Percentiles rank a stretch among this genome's conserved stretches.
These are phyloP conservation scores for Drosophila neonasuta DNA, from an alignment of 2,888 invertebrate species.

Conservation along the genomic window DNA sequence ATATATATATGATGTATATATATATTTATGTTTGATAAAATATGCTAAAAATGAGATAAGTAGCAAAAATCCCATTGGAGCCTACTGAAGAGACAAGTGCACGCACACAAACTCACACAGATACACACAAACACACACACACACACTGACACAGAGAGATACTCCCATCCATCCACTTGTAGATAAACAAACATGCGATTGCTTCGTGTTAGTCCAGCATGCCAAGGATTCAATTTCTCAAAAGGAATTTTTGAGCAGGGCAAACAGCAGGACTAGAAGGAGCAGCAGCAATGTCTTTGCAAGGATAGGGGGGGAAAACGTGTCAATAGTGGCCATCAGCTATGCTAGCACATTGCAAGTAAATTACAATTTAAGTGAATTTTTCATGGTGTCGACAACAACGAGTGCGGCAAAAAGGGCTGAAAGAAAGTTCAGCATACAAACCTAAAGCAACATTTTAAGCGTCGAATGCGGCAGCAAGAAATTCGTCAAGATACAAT, in stretches of 20 bases:
- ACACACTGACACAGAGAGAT: slow-evolving; percentile 2
- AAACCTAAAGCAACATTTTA: slow-evolving; percentile 18
- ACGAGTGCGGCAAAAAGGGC: slow-evolving; percentile 32
- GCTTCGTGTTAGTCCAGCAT: slow-evolving; percentile 60
- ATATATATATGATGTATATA: slow-evolving; percentile 22
- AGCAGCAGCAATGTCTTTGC: slow-evolving; percentile 21
- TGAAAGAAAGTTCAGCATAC: slow-evolving; percentile 8
- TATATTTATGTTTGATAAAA: slow-evolving; percentile 74
- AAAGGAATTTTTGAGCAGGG: slow-evolving; percentile 69
- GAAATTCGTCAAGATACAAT: slow-evolving; percentile 21
- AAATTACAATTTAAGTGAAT: slow-evolving; percentile 66
- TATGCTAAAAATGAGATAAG: slow-evolving; percentile 78
- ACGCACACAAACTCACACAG: slow-evolving; percentile 29
- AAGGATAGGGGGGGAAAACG: not conserved
- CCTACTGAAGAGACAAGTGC: slow-evolving; percentile 55
- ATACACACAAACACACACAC: slow-evolving; percentile 27
- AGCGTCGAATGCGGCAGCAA: slow-evolving; percentile 17
- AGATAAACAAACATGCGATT: slow-evolving; percentile 56
- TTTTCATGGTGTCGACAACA: slow-evolving; percentile 48
- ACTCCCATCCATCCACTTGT: slow-evolving; percentile 31
- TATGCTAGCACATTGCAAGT: slow-evolving; percentile 45
- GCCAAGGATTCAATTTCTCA: slow-evolving; percentile 77
- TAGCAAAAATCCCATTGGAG: slow-evolving; percentile 73
- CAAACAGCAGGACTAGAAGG: slow-evolving; percentile 9
- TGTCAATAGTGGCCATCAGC: slow-evolving; percentile 36